Base-by-base conservation (phyloP, 1,140 invertebrate genomes). In the Xylocopa sonorina region DNA sequence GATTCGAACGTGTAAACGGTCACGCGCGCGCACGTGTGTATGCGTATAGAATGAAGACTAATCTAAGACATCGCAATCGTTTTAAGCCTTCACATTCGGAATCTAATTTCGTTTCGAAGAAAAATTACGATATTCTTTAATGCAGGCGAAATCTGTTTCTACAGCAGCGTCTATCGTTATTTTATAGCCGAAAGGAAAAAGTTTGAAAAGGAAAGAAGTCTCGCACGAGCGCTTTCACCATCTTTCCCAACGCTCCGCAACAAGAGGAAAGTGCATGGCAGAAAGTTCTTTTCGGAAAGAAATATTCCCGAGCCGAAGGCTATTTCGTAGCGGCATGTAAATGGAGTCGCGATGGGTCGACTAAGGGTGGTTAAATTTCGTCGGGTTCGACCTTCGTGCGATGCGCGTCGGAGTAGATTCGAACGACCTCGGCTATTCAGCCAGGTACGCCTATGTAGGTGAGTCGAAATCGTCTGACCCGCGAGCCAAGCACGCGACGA, bases 401-500 rank as follows among this genome's bases (percentile, higher is more conserved):
- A 84, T 55, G 34, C 29, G 27, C 51, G n/a, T n/a, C n/a, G 50
- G 41, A n/a, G 48, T 68, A 64, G 53, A 27, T 62, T 63, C 50
- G 55, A 71, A 82, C 73, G 74, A 80, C 68, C 67, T 89, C 84
- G 83, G 76, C 75, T 84, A 88, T 81, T 85, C 81, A 78, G 34
- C 77, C 63, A 80, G 71, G 66, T 77, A 43, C 51, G 79, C 60
- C 62, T 85, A 75, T 80, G 73, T 82, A 82, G 82, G 87, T 83
- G 84, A 89, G 86, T 80, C 77, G 77, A 81, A 88, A 85, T 80
- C 77, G 82, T 87, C 87, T 83, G 88, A 90, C 87, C 85, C 86
- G 83, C 83, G 82, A 88, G 83, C 83, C n/a, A 81, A 88, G 87
- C 91, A 91, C 89, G 91, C 90, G 88, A 91, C 86, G 88, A 89